Evolutionary conservation across 2,797 vertebrate species (phyloP), one percentile per base, ranked within the genome.

Genomic region (Tolypeutes matacus): DNA sequence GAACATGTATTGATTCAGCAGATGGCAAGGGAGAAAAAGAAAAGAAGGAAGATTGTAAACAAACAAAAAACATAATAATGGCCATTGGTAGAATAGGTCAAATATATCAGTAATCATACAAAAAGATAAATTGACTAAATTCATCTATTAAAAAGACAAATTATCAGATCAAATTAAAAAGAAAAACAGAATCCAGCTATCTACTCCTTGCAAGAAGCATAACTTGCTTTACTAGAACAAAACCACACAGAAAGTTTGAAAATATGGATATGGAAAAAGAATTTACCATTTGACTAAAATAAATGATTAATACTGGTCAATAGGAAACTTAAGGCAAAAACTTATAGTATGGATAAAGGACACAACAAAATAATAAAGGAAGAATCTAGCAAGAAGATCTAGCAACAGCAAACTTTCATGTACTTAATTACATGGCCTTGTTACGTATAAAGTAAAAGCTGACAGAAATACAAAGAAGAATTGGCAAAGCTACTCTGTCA

Each of bases 121-220:
- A 75, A 76, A 91, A 65, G 31, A 4, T 31, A 81, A 96, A 80
- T 25, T 75, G 25, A 85, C 20, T 46, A 29, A 88, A 80, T 36
- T 36, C 14, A 78, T 13, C 27, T 70, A 53, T 87, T 42, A 67
- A 46, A 77, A 64, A 21, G 31, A 39, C 4, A 39, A 14, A 78
- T 73, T 78, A 49, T 73, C 62, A 84, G 2, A 60, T 12, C 53
- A 25, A 72, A 86, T 86, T 93, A 56, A 82, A 89, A 90, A 86
- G 73, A 85, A 36, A 84, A 78, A 77, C 5, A 75, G 70, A 80
- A 84, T 51, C 1, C 13, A 56, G 31, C 17, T 78, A 25, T 75
- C 21, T 46, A 53, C 14, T 89, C 9, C 39, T 75, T 76, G 49
- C 4, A 58, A 58, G 34, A 89, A 81, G 18, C 60, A 89, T 39